Evolutionary conservation across 2,797 vertebrate species (phyloP).

Genomic region (Bufotes viridis): DNA sequence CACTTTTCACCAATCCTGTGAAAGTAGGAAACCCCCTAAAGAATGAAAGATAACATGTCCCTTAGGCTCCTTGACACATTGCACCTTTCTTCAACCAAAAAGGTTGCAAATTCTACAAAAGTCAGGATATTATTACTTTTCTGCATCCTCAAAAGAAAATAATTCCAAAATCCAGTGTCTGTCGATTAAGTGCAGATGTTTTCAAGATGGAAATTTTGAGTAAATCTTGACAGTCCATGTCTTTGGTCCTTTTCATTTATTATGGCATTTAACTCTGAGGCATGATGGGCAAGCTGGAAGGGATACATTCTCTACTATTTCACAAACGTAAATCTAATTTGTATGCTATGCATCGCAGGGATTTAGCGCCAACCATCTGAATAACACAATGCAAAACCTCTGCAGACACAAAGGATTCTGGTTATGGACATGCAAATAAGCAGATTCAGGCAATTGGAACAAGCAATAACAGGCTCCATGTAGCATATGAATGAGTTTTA

Average conservation of each 20-base stretch:
- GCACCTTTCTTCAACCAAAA: not conserved
- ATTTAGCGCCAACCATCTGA: conserved; percentile 49
- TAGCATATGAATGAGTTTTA: conserved; percentile 44
- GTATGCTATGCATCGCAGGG: conserved; percentile 23
- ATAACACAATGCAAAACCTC: conserved; percentile 58
- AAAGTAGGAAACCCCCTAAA: too few relatives aligned
- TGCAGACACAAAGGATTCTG: conserved; percentile 59
- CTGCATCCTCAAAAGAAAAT: not conserved
- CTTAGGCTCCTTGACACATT: not conserved
- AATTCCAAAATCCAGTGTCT: conserved; percentile 4
- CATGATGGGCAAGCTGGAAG: conserved; percentile 28
- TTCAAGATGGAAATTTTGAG: conserved; percentile 7
- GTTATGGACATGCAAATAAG: conserved; percentile 61
- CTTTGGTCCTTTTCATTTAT: not conserved
- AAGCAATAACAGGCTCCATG: conserved; percentile 37
- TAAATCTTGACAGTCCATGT: conserved; percentile 9
- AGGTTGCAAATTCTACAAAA: too few relatives aligned
- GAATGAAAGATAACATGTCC: too few relatives aligned
- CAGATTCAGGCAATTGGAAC: conserved; percentile 53
- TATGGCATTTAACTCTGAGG: not conserved
- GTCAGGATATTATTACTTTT: not conserved
- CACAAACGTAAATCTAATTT: conserved; percentile 40
- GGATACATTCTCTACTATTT: conserved; percentile 6
- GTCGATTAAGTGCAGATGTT: not conserved
- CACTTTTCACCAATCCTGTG: too few relatives aligned